Base-by-base conservation (phyloP, 1,140 invertebrate genomes). In the Trachymyrmex cornetzi region DNA sequence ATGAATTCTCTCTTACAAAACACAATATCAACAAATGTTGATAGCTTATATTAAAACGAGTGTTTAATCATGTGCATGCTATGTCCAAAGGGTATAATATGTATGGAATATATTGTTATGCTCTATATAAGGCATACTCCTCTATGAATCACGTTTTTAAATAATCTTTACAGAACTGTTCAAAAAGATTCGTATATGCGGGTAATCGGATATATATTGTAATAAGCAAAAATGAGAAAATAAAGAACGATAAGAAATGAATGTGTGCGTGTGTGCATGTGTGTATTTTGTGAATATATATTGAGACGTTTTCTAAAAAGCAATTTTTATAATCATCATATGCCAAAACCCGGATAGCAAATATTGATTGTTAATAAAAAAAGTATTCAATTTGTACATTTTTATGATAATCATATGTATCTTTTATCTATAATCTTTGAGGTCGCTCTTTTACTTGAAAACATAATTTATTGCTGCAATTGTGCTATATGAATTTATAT, bases 301-400 rank as follows among this genome's bases (percentile, higher is more conserved):
- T 71, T 30, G 38, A 74, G 57, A 77, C 55, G 53, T 85, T 85
- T 85, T 85, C 59, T 79, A 85, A 66, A 63, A 87, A 88, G 80
- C 86, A 90, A 88, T 87, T 80, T 64, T 74, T 80, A 64, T 77
- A 88, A 90, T 80, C 63, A 11, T 80, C 79, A 69, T 85, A 77
- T 75, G 63, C 71, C 87, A 64, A 71, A 77, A 75, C 0, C 11
- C 19, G 44, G 66, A 86, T 59, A 80, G 61, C 63, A 34, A 80
- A 85, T 85, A 86, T 81, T 71, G 48, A 79, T 66, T 75, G 84
- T 79, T 81, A 87, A 50, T 9, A 14, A 75, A 64, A 77, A 85
- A 2, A 44, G 11, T 80, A 80, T 81, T 55, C 72, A 66, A 85
- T 64, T 85, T 85, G 59, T 85, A 85, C 75, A 66, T 85, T 85